Conservation (phyloP, 2,797 vertebrate species). For the Buphagus erythrorhynchus region DNA sequence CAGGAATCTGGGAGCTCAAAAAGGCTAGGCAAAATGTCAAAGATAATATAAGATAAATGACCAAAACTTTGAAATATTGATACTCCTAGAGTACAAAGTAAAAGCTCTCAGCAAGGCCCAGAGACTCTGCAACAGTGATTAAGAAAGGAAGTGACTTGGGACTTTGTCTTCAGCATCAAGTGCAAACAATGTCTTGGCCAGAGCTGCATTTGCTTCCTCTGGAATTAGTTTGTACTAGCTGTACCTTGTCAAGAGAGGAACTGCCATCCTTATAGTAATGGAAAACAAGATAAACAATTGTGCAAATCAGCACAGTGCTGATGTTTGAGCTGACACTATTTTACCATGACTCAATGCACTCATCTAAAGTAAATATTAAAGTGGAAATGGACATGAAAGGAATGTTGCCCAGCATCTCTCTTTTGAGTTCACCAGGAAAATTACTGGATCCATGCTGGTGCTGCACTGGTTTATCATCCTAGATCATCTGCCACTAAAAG, state of each 20-base stretch:
- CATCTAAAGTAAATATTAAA: not conserved
- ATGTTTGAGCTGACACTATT: not conserved
- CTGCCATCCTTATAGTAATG: not conserved
- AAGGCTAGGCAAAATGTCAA: not conserved
- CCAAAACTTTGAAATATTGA: not conserved
- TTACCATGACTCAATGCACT: not conserved
- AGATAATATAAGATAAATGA: not conserved
- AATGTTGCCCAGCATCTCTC: not conserved
- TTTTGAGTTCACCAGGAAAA: not conserved
- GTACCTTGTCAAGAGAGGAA: not conserved
- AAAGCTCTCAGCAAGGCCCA: not conserved
- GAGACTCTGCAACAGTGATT: not conserved
- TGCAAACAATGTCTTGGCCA: conserved; percentile 30
- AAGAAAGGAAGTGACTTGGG: conserved; percentile 12
- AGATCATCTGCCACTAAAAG: not conserved
- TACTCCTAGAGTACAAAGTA: not conserved
- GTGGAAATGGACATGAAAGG: not conserved
- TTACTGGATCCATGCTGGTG: not conserved
- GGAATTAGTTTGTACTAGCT: not conserved
- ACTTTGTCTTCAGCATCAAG: not conserved
- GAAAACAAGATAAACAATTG: not conserved
- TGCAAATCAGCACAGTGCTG: not conserved
- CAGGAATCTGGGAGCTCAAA: not conserved
- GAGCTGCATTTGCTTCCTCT: not conserved
- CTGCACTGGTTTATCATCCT: not conserved